Conservation (phyloP, 2,888 invertebrate species). For the Drosophila nr. perissopoda region DNA sequence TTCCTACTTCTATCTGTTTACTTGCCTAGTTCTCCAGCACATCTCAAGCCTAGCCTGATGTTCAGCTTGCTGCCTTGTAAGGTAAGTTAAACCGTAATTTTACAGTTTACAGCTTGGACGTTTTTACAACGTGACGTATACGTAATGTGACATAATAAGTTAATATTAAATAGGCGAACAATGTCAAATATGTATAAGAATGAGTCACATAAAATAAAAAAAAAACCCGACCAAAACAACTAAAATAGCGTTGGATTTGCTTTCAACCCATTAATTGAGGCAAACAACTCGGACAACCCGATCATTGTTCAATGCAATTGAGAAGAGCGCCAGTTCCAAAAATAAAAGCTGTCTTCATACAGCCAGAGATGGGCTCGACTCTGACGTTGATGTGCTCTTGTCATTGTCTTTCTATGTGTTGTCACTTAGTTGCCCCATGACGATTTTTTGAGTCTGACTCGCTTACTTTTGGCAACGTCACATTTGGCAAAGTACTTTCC, state of each 20-base stretch:
- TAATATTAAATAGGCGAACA: conserved; percentile 10
- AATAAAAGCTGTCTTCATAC: conserved; percentile 69
- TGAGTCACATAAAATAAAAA: conserved; percentile 27
- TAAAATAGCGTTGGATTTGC: conserved; percentile 8
- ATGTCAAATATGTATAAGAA: not conserved
- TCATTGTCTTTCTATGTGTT: not conserved
- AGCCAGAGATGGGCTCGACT: conserved; percentile 47
- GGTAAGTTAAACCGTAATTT: conserved; percentile 17
- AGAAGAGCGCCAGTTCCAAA: conserved; percentile 51
- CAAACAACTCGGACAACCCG: conserved; percentile 23
- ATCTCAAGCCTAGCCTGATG: not conserved
- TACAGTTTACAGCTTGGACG: not conserved
- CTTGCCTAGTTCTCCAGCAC: not conserved
- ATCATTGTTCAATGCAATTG: not conserved
- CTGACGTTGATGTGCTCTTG: not conserved
- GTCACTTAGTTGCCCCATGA: not conserved
- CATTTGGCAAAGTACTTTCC: conserved; percentile 42
- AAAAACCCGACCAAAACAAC: not conserved
- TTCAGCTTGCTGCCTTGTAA: not conserved
- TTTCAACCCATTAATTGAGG: not conserved
- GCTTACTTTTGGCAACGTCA: conserved; percentile 37
- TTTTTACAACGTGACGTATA: conserved; percentile 13
- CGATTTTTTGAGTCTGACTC: conserved; percentile 19
- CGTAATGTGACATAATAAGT: conserved; percentile 24
- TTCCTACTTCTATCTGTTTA: conserved; percentile 3